phyloP scores from a whole-genome alignment of 2,888 invertebrate species.

The Melolontha melolontha region DNA sequence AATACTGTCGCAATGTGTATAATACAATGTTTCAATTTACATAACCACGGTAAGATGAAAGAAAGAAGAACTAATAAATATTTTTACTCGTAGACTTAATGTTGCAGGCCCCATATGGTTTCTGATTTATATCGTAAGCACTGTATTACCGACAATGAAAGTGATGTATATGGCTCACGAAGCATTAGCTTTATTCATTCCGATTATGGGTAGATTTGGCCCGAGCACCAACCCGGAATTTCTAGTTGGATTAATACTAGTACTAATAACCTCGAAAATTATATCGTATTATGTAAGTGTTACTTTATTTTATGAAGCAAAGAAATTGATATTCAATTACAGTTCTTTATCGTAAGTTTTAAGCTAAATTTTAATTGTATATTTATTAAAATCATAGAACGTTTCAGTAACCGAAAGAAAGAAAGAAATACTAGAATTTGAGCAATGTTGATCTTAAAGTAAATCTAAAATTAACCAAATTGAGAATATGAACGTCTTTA shows the following conservation, averaged over 20 bases:
- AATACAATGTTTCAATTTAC: constrained; percentile 51
- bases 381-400: no score
- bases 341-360: no score
- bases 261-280: constrained; percentile 62
- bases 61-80: not conserved
- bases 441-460: no score
- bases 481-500: no score
- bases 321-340: no score
- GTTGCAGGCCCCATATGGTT: constrained; percentile 53
- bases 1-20: constrained; percentile 56
- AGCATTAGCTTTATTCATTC: constrained; percentile 55
- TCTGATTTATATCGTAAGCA: constrained; percentile 55
- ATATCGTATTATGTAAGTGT: constrained; percentile 45
- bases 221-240: constrained; percentile 66
- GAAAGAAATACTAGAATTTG: no score
- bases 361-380: no score
- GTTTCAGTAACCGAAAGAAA: no score
- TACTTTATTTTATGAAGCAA: no score
- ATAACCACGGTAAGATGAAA: constrained; percentile 54
- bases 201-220: constrained; percentile 66
- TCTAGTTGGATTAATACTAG: constrained; percentile 63
- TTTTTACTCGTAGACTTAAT: constrained; percentile 22
- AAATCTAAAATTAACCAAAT: no score
- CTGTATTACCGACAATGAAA: constrained; percentile 55
- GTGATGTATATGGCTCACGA: constrained; percentile 54